Evolutionary conservation across 30 jellyfish, hydroid and myxozoan genomes (phyloP).

Genomic region (Mastigias papua): DNA sequence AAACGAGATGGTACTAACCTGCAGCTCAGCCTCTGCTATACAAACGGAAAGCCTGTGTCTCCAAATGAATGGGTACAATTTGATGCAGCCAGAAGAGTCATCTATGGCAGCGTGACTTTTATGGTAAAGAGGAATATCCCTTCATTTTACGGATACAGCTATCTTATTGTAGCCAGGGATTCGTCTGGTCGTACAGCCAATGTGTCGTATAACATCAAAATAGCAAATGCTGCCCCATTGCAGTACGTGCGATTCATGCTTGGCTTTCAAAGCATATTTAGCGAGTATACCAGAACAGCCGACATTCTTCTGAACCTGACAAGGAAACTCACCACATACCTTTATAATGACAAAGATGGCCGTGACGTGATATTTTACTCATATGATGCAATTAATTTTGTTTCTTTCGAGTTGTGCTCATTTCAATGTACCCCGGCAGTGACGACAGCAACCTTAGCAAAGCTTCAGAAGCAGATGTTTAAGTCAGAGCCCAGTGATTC

Average conservation of each 20-base stretch:
- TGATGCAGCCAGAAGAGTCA: constrained; percentile 50
- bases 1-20: constrained; percentile 71
- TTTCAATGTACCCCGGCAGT: constrained; percentile 71
- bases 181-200: constrained; percentile 96
- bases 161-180: constrained; percentile 84
- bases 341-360: constrained; percentile 15
- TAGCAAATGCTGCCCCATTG: constrained; percentile 55
- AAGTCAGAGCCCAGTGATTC: constrained; percentile 75
- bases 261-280: constrained; percentile 68
- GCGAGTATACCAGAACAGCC: constrained; percentile 46
- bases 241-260: constrained; percentile 55
- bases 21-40: constrained; percentile 41
- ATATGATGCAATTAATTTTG: constrained; percentile 46
- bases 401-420: constrained; percentile 69
- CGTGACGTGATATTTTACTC: constrained; percentile 35
- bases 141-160: constrained; percentile 45
- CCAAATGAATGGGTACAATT: constrained; percentile 91
- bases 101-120: constrained; percentile 82
- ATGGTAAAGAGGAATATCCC: constrained; percentile 63
- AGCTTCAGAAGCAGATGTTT: constrained; percentile 58
- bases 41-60: constrained; percentile 65
- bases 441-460: constrained; percentile 35
- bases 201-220: constrained; percentile 66
- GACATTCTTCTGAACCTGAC: constrained; percentile 61
- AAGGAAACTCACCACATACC: constrained; percentile 26